phyloP scores from a whole-genome alignment of 92 coral and sea anemone species.

The Siderastrea radians region DNA sequence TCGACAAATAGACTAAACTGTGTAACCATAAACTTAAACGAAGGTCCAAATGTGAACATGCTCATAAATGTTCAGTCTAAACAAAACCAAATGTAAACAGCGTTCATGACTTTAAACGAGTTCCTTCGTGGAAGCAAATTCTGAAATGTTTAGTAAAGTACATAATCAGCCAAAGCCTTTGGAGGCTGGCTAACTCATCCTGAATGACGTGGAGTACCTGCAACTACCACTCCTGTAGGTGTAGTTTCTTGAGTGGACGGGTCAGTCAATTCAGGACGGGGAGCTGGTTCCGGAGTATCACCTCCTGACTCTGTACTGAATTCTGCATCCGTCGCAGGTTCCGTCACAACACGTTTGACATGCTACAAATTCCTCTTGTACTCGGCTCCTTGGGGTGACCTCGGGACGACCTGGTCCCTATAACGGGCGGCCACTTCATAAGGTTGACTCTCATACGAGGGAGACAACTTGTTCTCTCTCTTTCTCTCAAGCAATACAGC shows the following conservation, averaged over 20 bases:
- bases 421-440: slow-evolving; percentile 46
- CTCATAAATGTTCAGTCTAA: not conserved
- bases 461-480: slow-evolving; percentile 65
- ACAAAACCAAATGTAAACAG: not conserved
- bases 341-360: slow-evolving; percentile 22
- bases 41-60: not conserved
- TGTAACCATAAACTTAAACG: not conserved
- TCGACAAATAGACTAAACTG: not conserved
- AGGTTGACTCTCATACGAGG: slow-evolving; percentile 60
- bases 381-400: slow-evolving; percentile 60
- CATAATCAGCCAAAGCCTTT: slow-evolving; percentile 40
- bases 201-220: slow-evolving; percentile 12
- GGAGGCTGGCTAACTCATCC: slow-evolving; percentile 38
- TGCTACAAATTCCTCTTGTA: slow-evolving; percentile 66
- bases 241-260: not conserved
- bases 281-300: not conserved
- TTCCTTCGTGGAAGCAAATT: not conserved
- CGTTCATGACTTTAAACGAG: not conserved
- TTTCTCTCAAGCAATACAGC: slow-evolving; percentile 45
- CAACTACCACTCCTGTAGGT: not conserved
- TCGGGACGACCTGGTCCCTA: slow-evolving; percentile 59
- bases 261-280: not conserved
- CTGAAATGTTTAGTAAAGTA: slow-evolving; percentile 3
- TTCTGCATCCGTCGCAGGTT: not conserved
- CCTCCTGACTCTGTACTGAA: not conserved